These are phyloP conservation scores for Porites australiensis DNA, from an alignment of 64 coral and sea anemone genomes.

Conservation along the genomic window DNA sequence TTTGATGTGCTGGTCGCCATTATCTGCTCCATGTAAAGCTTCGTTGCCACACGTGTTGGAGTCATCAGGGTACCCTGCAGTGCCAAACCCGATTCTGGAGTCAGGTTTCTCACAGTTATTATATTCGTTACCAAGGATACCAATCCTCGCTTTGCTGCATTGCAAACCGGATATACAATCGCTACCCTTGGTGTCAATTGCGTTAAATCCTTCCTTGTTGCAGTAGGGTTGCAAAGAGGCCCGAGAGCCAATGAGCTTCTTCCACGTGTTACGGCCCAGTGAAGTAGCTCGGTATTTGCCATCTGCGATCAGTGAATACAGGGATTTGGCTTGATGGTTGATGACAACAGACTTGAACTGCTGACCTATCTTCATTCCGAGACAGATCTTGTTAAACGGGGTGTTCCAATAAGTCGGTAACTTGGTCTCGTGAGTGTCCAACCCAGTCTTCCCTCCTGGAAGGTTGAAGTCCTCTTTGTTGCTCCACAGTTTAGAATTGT, in stretches of 20 bases:
- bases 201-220: conserved; percentile 37
- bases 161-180: background rate
- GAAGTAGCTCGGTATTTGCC: background rate
- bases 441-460: background rate
- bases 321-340: background rate
- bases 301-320: background rate
- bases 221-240: conserved; percentile 37
- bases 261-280: background rate
- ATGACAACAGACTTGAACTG: background rate
- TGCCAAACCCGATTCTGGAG: conserved; percentile 62
- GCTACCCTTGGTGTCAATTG: conserved; percentile 12
- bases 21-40: background rate
- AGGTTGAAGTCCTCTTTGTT: background rate
- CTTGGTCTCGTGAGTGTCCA: background rate
- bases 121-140: conserved; percentile 32
- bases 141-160: conserved; percentile 53
- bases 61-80: conserved; percentile 22
- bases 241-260: background rate
- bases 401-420: background rate
- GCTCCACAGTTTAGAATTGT: background rate
- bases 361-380: background rate
- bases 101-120: background rate
- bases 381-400: background rate
- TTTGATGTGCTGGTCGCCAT: background rate
- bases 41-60: conserved; percentile 53